Percentiles rank a stretch among this genome's conserved stretches.
Conservation (phyloP, 2,113 vertebrate species). For the Pseudopodoces humilis region DNA sequence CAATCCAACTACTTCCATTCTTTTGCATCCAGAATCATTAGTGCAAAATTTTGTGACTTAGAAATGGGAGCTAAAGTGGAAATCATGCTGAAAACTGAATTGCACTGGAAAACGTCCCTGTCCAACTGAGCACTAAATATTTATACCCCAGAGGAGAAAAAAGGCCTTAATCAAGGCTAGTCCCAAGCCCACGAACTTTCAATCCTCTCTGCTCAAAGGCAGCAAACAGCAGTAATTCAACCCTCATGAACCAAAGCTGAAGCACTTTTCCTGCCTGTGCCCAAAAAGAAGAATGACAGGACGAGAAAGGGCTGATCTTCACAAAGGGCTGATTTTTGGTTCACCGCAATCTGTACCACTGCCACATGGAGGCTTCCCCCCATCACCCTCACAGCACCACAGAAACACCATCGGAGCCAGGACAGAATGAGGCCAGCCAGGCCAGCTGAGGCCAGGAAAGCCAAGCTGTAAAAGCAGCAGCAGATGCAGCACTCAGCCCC, state of each 20-base stretch:
- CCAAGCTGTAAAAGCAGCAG: not conserved
- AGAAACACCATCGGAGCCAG: fast-evolving
- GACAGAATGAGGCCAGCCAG: not conserved
- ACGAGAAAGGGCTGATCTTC: not conserved
- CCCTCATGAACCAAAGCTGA: not conserved
- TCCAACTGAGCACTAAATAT: not conserved
- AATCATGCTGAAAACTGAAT: not conserved
- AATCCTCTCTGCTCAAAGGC: not conserved
- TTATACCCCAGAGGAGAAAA: not conserved
- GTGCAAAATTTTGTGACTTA: not conserved
- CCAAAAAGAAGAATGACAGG: not conserved
- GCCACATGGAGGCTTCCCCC: too few relatives aligned
- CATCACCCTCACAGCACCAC: fast-evolving
- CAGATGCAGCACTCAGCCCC: not conserved
- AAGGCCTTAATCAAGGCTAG: not conserved
- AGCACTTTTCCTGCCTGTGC: not conserved
- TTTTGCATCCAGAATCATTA: not conserved
- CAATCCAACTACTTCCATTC: not conserved
- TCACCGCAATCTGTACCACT: fast-evolving
- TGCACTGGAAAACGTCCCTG: not conserved
- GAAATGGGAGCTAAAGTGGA: not conserved
- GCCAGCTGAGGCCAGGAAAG: not conserved
- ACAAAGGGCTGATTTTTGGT: not conserved
- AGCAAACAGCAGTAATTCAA: not conserved
- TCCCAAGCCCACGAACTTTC: not conserved